Percentiles rank a stretch among this genome's conserved stretches.
Conservation (phyloP, 92 coral and sea anemone genomes). For the Paramuricea clavata region DNA sequence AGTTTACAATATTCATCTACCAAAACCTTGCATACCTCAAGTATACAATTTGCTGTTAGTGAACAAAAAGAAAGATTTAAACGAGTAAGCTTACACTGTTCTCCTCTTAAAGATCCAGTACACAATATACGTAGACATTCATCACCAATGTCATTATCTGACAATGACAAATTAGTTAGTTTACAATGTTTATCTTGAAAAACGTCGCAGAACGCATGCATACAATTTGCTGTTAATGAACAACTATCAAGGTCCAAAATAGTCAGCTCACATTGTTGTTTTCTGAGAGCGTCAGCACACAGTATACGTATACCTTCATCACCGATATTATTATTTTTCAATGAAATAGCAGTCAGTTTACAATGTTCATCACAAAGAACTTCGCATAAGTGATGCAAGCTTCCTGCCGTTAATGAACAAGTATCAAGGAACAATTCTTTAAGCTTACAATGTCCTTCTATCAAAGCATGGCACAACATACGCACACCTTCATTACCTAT, state of each 20-base stretch:
- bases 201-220: background rate
- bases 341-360: background rate
- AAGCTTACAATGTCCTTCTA: background rate
- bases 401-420: background rate
- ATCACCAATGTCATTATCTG: no score
- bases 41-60: no score
- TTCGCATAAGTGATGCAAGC: background rate
- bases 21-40: no score
- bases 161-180: background rate
- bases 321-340: background rate
- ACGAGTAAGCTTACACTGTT: conserved; percentile 21
- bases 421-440: background rate
- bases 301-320: no score
- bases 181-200: background rate
- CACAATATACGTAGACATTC: no score
- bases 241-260: background rate
- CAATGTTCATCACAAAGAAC: background rate
- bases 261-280: background rate
- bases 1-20: no score
- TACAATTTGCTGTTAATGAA: background rate
- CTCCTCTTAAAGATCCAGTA: no score
- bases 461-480: background rate
- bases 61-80: no score
- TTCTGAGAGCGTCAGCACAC: no score
- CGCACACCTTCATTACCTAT: background rate